Conservation (phyloP, 1,140 invertebrate species). For the Heliconius congener region DNA sequence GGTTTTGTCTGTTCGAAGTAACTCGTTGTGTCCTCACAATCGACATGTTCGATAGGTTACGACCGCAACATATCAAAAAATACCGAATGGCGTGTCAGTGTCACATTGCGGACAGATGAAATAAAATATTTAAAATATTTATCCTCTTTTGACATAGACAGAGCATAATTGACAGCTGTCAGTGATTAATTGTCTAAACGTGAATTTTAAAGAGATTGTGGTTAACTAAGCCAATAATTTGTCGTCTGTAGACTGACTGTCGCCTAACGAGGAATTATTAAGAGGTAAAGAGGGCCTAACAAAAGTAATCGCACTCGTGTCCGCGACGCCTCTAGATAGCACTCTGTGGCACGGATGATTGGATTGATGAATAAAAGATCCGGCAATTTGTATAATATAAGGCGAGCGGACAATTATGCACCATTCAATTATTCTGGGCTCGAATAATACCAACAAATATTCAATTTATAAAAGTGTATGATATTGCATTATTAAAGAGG, state of each 20-base stretch:
- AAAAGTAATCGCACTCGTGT: conserved; percentile 41
- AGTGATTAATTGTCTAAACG: background rate
- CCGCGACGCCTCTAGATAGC: conserved; percentile 67
- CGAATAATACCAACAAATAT: conserved; percentile 33
- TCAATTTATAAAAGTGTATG: conserved; percentile 18
- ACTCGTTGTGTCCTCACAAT: conserved; percentile 30
- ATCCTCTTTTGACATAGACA: background rate
- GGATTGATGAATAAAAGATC: conserved; percentile 77
- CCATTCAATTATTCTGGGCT: conserved; percentile 64
- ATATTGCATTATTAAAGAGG: background rate
- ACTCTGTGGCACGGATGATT: conserved; percentile 68
- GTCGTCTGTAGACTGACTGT: conserved; percentile 37
- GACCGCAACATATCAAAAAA: conserved; percentile 45
- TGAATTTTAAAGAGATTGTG: conserved; percentile 30
- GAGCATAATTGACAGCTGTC: conserved; percentile 1
- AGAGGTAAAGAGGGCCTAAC: conserved; percentile 36
- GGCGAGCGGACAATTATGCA: conserved; percentile 66
- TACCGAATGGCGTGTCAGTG: conserved; percentile 25
- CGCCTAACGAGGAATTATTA: conserved; percentile 47
- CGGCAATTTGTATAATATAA: conserved; percentile 73
- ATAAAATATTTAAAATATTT: conserved; percentile 16
- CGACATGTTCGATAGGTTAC: conserved; percentile 49
- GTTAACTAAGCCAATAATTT: conserved; percentile 69
- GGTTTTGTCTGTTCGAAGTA: conserved; percentile 38
- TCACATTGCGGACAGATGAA: conserved; percentile 39